phyloP scores from a whole-genome alignment of 2,113 vertebrate genomes.

The Cygnus atratus region DNA sequence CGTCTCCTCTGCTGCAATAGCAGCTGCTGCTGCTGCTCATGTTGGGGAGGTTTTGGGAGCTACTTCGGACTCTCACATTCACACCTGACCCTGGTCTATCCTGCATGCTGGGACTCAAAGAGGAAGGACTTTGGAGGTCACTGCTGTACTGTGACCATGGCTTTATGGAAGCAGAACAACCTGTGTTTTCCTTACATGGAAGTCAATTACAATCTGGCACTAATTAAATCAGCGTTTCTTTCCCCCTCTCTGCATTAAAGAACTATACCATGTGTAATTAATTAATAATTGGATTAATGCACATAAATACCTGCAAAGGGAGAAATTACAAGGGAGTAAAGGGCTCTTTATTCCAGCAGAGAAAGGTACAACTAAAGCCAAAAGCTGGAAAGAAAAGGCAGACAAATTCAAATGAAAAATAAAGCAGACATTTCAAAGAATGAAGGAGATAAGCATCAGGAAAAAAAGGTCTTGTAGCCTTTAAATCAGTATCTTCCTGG shows the following conservation, averaged over 20 bases:
- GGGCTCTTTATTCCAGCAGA: neutral
- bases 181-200: neutral
- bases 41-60: neutral
- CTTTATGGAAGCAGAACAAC: neutral
- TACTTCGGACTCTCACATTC: neutral
- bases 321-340: neutral
- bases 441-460: neutral
- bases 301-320: neutral
- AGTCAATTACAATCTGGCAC: neutral
- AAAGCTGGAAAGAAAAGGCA: neutral
- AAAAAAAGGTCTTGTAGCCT: neutral
- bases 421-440: neutral
- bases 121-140: neutral
- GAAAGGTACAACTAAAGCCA: neutral
- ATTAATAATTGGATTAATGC: conserved; percentile 15
- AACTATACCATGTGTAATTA: neutral
- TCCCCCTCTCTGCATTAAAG: neutral
- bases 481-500: neutral
- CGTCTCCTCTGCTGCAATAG: neutral
- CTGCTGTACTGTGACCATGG: neutral
- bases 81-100: neutral
- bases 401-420: neutral
- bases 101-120: neutral
- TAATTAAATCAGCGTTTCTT: neutral
- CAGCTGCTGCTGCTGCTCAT: neutral